A percentile compares a stretch with the other conserved stretches of the same genome.
These are phyloP conservation scores for Lycorma delicatula DNA, from an alignment of 1,140 invertebrate genomes.

Conservation along the genomic window DNA sequence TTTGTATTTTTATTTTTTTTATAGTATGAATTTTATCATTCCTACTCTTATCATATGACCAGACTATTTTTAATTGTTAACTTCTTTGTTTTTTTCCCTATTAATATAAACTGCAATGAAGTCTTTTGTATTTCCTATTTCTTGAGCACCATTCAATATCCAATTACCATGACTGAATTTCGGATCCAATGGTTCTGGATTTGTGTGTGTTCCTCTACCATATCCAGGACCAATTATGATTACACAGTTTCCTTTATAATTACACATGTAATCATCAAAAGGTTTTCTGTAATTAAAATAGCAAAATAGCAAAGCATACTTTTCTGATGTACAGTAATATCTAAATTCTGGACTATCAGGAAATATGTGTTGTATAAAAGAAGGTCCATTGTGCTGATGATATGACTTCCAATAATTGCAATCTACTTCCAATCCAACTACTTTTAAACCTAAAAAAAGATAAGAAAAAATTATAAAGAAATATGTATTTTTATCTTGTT, in stretches of 20 bases:
- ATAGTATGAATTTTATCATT: too few species aligned
- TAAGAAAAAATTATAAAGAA: too few species aligned
- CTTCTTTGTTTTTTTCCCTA: too few species aligned
- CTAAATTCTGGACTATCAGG: constrained; percentile 31
- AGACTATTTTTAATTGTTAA: too few species aligned
- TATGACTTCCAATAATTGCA: constrained; percentile 48
- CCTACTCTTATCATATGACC: too few species aligned
- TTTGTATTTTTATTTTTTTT: too few species aligned
- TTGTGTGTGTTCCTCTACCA: constrained; percentile 51
- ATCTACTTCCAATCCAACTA: constrained; percentile 50
- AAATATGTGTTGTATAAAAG: constrained; percentile 42
- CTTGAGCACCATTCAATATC: constrained; percentile 30
- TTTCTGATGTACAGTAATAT: constrained; percentile 36
- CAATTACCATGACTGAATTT: constrained; percentile 38
- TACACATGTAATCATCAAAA: constrained; percentile 53
- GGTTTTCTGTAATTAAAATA: constrained; percentile 62
- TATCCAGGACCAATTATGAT: constrained; percentile 60
- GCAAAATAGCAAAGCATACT: constrained; percentile 58
- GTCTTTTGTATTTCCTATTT: constrained; percentile 41
- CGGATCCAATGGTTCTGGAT: constrained; percentile 52
- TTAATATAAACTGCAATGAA: constrained; percentile 44
- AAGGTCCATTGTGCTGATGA: constrained; percentile 47
- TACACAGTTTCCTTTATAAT: constrained; percentile 49
- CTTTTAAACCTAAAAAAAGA: constrained; percentile 36
- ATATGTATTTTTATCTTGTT: too few species aligned